phyloP scores from a whole-genome alignment of 1,140 invertebrate genomes.

The Hylyphantes graminicola region DNA sequence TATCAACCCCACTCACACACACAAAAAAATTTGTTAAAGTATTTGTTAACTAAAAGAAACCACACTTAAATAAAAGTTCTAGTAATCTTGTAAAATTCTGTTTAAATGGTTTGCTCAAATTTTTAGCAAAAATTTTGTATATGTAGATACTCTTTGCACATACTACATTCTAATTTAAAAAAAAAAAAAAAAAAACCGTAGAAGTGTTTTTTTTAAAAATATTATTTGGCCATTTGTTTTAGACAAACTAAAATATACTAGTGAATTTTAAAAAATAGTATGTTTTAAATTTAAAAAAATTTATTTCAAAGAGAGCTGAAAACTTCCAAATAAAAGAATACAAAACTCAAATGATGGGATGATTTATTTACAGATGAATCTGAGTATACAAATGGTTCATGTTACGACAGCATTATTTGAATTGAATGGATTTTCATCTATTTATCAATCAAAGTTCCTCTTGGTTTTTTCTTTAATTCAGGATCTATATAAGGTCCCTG shows the following conservation, averaged over 20 bases:
- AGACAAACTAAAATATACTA: not conserved
- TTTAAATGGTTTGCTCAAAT: no score
- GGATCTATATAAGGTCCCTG: constrained; percentile 40
- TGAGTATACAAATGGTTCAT: not conserved
- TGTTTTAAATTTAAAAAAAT: not conserved
- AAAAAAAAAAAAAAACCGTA: not conserved
- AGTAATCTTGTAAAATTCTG: no score
- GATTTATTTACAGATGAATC: constrained; percentile 6
- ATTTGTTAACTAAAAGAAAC: no score
- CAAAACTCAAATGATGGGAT: not conserved
- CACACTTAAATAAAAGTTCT: no score
- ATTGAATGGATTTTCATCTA: not conserved
- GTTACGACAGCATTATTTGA: not conserved
- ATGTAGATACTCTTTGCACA: no score
- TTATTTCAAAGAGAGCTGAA: not conserved
- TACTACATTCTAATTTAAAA: no score
- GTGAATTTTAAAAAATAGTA: not conserved
- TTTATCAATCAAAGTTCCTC: constrained; percentile 61
- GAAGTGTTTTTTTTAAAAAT: not conserved
- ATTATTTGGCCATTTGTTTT: not conserved
- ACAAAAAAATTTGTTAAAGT: no score
- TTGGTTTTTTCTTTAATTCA: constrained; percentile 60
- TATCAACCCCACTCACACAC: no score
- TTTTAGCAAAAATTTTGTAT: no score
- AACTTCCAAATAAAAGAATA: no score